phyloP scores from a whole-genome alignment of 2,888 invertebrate species.

The Hirtodrosophila histrioides region DNA sequence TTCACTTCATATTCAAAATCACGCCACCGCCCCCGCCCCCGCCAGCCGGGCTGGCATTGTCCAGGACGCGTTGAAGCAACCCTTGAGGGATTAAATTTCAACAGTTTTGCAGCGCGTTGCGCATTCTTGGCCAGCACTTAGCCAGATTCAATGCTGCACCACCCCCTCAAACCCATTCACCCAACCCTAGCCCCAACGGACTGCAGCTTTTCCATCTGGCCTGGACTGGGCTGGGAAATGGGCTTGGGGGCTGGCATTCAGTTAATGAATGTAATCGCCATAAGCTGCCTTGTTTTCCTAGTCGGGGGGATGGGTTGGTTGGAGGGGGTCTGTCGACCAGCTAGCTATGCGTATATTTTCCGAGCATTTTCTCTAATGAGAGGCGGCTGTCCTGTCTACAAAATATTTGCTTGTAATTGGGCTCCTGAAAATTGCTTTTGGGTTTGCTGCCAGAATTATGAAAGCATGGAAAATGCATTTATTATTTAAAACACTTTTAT shows the following conservation, averaged over 20 bases:
- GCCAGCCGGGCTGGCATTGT: constrained; percentile 40
- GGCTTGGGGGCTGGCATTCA: constrained; percentile 44
- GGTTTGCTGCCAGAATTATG: constrained; percentile 32
- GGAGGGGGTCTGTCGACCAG: not conserved
- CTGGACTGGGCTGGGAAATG: constrained; percentile 30
- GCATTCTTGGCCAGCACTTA: constrained; percentile 72
- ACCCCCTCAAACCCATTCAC: constrained; percentile 3
- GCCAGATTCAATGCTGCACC: constrained; percentile 35
- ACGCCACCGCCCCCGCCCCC: constrained; percentile 6
- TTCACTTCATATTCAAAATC: constrained; percentile 53
- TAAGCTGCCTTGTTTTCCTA: constrained; percentile 59
- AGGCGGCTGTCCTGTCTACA: constrained; percentile 45
- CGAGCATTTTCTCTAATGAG: constrained; percentile 46
- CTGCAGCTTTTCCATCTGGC: constrained; percentile 47
- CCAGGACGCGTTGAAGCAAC: constrained; percentile 73
- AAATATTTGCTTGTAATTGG: constrained; percentile 66
- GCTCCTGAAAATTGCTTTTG: constrained; percentile 34
- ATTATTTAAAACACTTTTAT: constrained; percentile 41
- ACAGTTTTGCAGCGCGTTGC: constrained; percentile 69
- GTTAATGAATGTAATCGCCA: constrained; percentile 78
- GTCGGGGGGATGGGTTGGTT: not conserved
- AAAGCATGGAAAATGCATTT: constrained; percentile 55
- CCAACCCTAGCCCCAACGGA: constrained; percentile 15
- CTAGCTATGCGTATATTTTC: constrained; percentile 12
- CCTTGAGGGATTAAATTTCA: constrained; percentile 81